phyloP scores from a whole-genome alignment of 2,113 vertebrate genomes.

The Nycticryphes semicollaris region DNA sequence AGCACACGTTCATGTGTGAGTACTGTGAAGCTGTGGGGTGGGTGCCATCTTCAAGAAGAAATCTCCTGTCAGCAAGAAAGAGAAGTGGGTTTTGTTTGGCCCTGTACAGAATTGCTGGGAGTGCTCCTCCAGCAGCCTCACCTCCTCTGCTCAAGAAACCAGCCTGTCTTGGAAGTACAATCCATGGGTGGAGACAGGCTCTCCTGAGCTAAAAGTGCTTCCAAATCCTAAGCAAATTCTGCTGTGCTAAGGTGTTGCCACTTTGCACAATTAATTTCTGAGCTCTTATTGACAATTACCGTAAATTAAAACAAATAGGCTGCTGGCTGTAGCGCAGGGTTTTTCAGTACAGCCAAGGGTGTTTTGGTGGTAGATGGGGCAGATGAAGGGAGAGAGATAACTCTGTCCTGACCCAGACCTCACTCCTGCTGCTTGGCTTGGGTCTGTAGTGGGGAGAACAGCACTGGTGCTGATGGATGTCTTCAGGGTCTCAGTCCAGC shows the following conservation, averaged over 20 bases:
- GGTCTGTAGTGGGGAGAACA: not conserved
- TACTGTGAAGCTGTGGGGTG: not conserved
- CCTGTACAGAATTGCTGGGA: fast-evolving
- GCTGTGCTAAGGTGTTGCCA: not conserved
- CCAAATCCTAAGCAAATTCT: not conserved
- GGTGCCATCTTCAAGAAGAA: not conserved
- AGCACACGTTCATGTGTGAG: fast-evolving
- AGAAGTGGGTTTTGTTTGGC: not conserved
- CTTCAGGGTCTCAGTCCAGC: not conserved
- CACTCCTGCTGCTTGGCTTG: not conserved
- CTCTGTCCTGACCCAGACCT: not conserved
- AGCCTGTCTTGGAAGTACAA: not conserved
- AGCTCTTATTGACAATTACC: not conserved
- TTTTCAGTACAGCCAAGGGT: not conserved
- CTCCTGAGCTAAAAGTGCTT: not conserved
- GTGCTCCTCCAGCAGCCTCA: not conserved
- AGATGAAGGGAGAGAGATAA: not conserved
- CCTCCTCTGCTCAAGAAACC: not conserved
- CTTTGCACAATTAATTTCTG: not conserved
- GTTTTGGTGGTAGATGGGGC: not conserved
- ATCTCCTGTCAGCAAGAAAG: not conserved
- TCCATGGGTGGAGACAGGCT: not conserved
- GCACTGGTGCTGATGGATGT: fast-evolving
- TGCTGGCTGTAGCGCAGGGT: not conserved
- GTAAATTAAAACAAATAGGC: not conserved